Evolutionary conservation across 2,888 invertebrate genomes (phyloP).

Genomic region (Dysmachus trigonus): DNA sequence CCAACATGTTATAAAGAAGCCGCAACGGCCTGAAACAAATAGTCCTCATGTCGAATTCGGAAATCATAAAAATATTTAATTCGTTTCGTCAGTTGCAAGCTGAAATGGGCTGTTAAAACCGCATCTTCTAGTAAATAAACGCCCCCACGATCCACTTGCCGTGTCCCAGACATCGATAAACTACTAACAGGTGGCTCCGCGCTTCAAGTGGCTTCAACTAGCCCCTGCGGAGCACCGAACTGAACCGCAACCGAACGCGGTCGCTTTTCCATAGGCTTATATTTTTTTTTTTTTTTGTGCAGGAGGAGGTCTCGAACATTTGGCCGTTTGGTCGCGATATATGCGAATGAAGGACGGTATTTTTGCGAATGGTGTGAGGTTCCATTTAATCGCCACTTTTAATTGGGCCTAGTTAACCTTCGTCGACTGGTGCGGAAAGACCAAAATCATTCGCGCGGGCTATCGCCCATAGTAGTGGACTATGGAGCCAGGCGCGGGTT

Average conservation of each 20-base stretch:
- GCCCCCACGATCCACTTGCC: background rate
- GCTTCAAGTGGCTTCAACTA: background rate
- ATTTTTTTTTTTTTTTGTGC: too few relatives aligned
- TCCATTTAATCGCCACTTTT: slow-evolving; percentile 45
- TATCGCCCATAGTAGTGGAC: background rate
- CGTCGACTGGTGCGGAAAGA: background rate
- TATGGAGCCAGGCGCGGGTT: too few relatives aligned
- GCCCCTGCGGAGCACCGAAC: background rate
- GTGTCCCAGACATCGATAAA: slow-evolving; percentile 11
- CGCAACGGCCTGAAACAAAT: background rate
- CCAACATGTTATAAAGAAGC: background rate
- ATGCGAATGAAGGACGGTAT: background rate
- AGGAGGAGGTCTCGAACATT: background rate
- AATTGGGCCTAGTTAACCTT: slow-evolving; percentile 49
- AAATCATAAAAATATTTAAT: background rate
- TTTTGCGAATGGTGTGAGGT: slow-evolving; percentile 39
- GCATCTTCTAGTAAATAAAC: slow-evolving; percentile 5
- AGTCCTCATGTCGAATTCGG: background rate
- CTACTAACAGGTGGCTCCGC: slow-evolving; percentile 23
- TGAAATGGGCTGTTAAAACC: background rate
- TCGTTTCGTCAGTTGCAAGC: background rate
- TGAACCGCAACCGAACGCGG: too few relatives aligned
- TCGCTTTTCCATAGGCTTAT: background rate
- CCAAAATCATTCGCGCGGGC: background rate
- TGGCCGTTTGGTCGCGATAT: background rate